Evolutionary conservation across 2,113 vertebrate genomes (phyloP), one percentile per base, ranked within the genome.

Genomic region (Gadus macrocephalus): DNA sequence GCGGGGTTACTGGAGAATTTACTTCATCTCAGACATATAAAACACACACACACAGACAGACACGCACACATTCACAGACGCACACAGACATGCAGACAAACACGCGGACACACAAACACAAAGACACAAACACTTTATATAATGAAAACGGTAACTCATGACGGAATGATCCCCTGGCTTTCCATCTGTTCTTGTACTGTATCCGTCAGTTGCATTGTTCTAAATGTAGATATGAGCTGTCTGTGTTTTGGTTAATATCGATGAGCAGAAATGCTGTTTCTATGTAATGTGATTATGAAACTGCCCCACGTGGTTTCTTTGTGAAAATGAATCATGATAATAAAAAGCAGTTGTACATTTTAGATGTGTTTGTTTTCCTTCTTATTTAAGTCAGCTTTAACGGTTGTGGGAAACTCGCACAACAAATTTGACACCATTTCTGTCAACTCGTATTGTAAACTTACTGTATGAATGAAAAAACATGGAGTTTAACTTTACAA

Each of bases 261-360:
- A 76, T 76, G 78, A 78, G 81, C 70, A 16, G 75, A 83, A 62
- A 25, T 71, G 64, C 53, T 73, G 76, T 86, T 87, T 83, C 77
- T 72, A 81, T 83, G 78, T 81, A 75, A 81, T 84, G 86, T 90
- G 80, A 84, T 70, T 61, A 27, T 71, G 75, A 81, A 85, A 72
- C 69, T 78, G 75, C 79, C 82, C 75, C 63, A 25, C 42, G 70
- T 77, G 83, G 71, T 80, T 80, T 92, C 78, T 90, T 92, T 91
- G 88, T 87, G 77, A 83, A 80, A 78, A 83, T 83, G 75, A 61
- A 85, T 82, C 78, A 84, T 81, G 31, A 82, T 70, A 70, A 78
- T 84, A 84, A 89, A 87, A 89, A 91, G 84, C 74, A 84, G 75
- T 86, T 91, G 85, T 89, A 86, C 84, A 89, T 87, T 89, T 89